Evolutionary conservation across 2,888 invertebrate species (phyloP), one percentile per base, ranked within the genome.

Genomic region (Mythimna lalbum): DNA sequence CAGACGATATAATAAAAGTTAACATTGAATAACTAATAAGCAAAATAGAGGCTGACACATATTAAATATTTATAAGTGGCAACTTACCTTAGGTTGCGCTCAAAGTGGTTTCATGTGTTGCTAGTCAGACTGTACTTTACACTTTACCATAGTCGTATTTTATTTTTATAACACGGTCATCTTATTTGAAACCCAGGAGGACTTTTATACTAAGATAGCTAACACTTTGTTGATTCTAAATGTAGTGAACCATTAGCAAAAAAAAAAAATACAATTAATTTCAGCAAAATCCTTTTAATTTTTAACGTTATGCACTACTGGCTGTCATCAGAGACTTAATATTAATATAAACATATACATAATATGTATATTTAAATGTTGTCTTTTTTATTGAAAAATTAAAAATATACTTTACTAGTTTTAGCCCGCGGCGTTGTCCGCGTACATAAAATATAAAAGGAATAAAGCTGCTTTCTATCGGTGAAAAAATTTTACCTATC

Each of bases 71-170:
- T 53, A 56, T 43, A 50, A 47, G 33, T n/a, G 36, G 2, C 36
- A 36, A 67, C 47, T 21, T 17, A 52, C 10, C 27, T 55, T 43
- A n/a, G 31, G 6, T 60, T 60, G 47, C 19, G 43, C 55, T 27
- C 23, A 57, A 69, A 69, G 63, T 60, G 63, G 27, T 17, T 76
- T 17, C 55, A 17, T 69, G 19, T 50, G 43, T 70, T 36, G 17
- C 23, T 70, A n/a, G 23, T 66, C 36, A 43, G 49, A 36, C 49
- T 57, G 55, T 49, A 12, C 10, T 14, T 17, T 47, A 21, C 60
- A 60, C 50, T 52, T 60, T 36, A 21, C 12, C 21, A 17, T 10
- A 31, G 12, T 12, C 7, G 14, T 67, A 73, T 56, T 52, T 67
- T 47, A 78, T 47, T 60, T 69, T 62, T 63, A 39, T 19, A 52